phyloP scores from a whole-genome alignment of 2,113 vertebrate species.

The Gadus chalcogrammus region DNA sequence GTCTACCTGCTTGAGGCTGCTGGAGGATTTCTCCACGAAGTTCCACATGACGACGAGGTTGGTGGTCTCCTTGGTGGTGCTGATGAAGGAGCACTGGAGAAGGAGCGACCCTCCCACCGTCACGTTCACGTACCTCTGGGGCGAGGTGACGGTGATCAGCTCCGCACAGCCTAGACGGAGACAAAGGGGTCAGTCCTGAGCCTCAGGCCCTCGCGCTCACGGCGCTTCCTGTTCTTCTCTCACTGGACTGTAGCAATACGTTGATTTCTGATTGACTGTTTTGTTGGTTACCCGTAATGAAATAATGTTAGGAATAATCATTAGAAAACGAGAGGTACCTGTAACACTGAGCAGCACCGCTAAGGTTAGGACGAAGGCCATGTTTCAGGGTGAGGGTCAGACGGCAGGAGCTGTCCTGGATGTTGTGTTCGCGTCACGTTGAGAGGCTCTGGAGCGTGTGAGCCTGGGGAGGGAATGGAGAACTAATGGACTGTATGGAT shows the following conservation, averaged over 20 bases:
- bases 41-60: conserved; percentile 55
- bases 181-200: not conserved
- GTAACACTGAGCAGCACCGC: conserved; percentile 36
- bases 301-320: not conserved
- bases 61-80: conserved; percentile 13
- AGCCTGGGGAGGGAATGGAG: conserved; percentile 12
- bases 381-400: conserved; percentile 8
- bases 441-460: not conserved
- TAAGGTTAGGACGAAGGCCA: conserved; percentile 21
- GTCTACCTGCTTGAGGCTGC: conserved; percentile 36
- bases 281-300: not conserved
- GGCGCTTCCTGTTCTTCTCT: no score
- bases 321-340: conserved; percentile 22
- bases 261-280: not conserved
- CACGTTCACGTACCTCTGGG: conserved; percentile 47
- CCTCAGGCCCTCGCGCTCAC: no score
- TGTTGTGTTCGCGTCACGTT: not conserved
- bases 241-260: no score
- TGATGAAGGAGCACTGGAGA: conserved; percentile 51
- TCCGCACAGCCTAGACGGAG: conserved; percentile 49
- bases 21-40: conserved; percentile 25
- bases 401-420: not conserved
- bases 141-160: conserved; percentile 44
- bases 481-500: conserved; percentile 19
- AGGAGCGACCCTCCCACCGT: conserved; percentile 30